Evolutionary conservation across 2,113 vertebrate species (phyloP), one percentile per base, ranked within the genome.

Genomic region (Lampris megalopsis): DNA sequence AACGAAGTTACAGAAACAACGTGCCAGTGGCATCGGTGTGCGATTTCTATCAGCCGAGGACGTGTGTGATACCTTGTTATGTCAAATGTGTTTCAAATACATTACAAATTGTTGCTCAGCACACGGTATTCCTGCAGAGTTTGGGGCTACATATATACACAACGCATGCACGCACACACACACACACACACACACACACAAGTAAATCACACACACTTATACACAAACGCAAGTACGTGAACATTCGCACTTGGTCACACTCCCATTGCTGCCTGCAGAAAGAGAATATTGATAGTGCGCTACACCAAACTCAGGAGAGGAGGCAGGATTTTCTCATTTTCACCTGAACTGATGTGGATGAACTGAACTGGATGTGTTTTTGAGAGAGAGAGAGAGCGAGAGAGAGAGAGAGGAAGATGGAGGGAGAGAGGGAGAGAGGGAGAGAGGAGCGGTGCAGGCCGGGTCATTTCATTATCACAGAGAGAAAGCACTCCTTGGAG

Each of bases 381-480:
- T 75, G 83, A 80, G 82, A 75, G 75, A 68, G 57, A 74, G 76
- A 70, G 72, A 79, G 86, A 84, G 86, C n/a, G 65, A 54, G 52
- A 1, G 50, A 6, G 63, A 48, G 45, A 66, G 63, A 49, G 6
- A 50, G 63, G 38, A 35, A 50, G 35, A 37, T 37, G 58, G 24
- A 60, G 2, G 3, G 1, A 37, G 48, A 65, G 38, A 50, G 48
- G 40, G 49, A 11, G 64, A 41, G 50, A 9, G 64, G n/a, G 63
- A 36, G 47, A 67, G 64, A 9, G 71, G 69, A 86, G 80, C 83
- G 41, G 86, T 73, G 86, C 87, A 88, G 87, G 85, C 81, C 86
- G 83, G 91, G 91, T 91, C 91, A 91, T 92, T 92, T 91, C 89
- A 92, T 92, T 91, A 92, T 92, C 86, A 91, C 81, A 91, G 86